Base-by-base conservation (phyloP, 2,113 vertebrate genomes). In the Nettapus auritus region DNA sequence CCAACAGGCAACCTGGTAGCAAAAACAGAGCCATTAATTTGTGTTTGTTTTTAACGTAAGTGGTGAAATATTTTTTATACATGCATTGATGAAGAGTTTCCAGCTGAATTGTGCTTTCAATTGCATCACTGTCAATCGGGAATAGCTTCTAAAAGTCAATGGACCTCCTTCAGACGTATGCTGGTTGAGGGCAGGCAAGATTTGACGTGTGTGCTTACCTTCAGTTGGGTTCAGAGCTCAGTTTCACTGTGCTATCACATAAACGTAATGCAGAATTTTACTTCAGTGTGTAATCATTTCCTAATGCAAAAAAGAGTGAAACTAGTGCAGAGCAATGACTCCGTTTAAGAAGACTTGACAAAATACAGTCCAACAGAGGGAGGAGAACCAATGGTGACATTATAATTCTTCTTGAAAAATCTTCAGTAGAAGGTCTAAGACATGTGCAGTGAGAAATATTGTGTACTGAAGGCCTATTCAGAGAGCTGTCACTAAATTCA, bases 251-350 rank as follows among this genome's bases (percentile, higher is more conserved):
- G 97, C 95, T 98, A 97, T 98, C 97, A 92, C 96, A 85, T 98
- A 98, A 98, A 96, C 91, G 96, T 96, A 96, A 93, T 22, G 94
- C 95, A 97, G 98, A 98, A 97, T 98, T 98, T 98, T 96, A 94
- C 97, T 98, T 98, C 97, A 93, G 78, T 90, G 82, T 79, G 90
- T 96, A 86, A 74, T 73, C 22, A 29, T 95, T 95, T 96, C 93
- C 79, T 76, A 68, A 68, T 36, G 14, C 38, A 31, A 60, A 88
- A 95, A 31, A 63, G 90, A 95, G 76, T 76, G 94, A 67, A 94
- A 86, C 87, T 90, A 78, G 88, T 66, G 36, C 11, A 28, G 12
- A 60, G 38, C 31, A 5, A 48, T 63, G 67, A 22, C 33, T 94
- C 20, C 52, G 57, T 31, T 68, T 90, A n/a, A 85, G 42, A 83